A percentile compares a stretch with the other conserved stretches of the same genome.
phyloP scores from a whole-genome alignment of 2,113 vertebrate genomes.

The Pyrgilauda ruficollis region DNA sequence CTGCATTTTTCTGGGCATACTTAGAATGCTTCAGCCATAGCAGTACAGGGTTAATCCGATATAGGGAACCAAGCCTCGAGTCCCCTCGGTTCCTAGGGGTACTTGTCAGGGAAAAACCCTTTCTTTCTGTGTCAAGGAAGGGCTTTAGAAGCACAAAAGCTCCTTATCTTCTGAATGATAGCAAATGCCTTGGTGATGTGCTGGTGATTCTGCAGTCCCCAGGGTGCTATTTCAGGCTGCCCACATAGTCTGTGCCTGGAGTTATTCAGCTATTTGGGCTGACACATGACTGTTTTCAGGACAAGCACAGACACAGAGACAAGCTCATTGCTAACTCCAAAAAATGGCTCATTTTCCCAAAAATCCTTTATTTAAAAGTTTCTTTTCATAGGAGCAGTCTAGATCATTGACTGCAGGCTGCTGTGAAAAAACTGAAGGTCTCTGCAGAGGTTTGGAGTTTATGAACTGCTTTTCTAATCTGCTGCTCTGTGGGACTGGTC shows the following conservation, averaged over 20 bases:
- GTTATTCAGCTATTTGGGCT: neutral
- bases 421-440: neutral
- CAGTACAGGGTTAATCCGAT: neutral
- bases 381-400: neutral
- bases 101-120: neutral
- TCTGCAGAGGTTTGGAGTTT: neutral
- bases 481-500: neutral
- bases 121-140: neutral
- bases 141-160: neutral
- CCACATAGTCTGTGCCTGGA: neutral
- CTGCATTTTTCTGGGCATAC: neutral
- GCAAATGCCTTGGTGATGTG: neutral
- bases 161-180: neutral
- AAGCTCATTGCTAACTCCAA: neutral
- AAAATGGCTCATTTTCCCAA: neutral
- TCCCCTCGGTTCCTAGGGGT: neutral
- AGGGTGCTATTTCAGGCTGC: neutral
- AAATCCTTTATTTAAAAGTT: neutral
- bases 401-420: neutral
- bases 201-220: neutral
- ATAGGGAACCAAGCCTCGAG: neutral
- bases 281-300: neutral
- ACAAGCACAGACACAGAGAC: neutral
- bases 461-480: neutral
- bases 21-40: neutral